phyloP scores from a whole-genome alignment of 1,140 invertebrate species.

The Manduca sexta region DNA sequence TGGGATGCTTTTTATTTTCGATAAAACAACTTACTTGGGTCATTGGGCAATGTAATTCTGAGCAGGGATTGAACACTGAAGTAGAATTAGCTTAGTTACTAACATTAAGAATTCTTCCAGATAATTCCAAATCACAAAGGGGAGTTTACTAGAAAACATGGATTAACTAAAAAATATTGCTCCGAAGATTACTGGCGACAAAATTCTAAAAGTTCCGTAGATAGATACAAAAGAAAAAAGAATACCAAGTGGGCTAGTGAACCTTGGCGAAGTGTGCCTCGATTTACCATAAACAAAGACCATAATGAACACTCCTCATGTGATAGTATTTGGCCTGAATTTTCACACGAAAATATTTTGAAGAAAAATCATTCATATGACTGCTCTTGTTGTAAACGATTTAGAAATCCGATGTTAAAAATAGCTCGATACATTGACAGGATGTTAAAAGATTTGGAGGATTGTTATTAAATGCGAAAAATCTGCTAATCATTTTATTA shows the following conservation, averaged over 20 bases:
- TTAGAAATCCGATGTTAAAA: constrained; percentile 40
- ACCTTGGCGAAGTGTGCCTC: constrained; percentile 24
- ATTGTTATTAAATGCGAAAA: constrained; percentile 15
- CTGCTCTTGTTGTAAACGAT: constrained; percentile 23
- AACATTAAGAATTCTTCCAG: neutral
- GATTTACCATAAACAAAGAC: constrained; percentile 9
- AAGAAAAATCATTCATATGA: constrained; percentile 17
- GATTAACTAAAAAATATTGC: constrained; percentile 13
- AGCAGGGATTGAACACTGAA: too few relatives aligned
- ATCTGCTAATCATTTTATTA: too few relatives aligned
- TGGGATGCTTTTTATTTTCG: neutral
- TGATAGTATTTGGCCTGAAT: constrained; percentile 19
- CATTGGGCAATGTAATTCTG: too few relatives aligned
- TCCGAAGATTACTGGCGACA: constrained; percentile 26
- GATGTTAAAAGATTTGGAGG: constrained; percentile 34
- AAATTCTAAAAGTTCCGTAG: constrained; percentile 16
- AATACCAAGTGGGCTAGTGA: constrained; percentile 23
- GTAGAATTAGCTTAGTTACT: too few relatives aligned
- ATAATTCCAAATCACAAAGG: neutral
- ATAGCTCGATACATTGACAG: constrained; percentile 42
- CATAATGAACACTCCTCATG: constrained; percentile 6
- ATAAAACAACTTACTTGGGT: too few relatives aligned
- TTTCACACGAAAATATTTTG: constrained; percentile 8
- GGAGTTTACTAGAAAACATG: neutral
- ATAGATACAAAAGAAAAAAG: constrained; percentile 12